phyloP scores from a whole-genome alignment of 2,113 vertebrate genomes.

The Origma solitaria region DNA sequence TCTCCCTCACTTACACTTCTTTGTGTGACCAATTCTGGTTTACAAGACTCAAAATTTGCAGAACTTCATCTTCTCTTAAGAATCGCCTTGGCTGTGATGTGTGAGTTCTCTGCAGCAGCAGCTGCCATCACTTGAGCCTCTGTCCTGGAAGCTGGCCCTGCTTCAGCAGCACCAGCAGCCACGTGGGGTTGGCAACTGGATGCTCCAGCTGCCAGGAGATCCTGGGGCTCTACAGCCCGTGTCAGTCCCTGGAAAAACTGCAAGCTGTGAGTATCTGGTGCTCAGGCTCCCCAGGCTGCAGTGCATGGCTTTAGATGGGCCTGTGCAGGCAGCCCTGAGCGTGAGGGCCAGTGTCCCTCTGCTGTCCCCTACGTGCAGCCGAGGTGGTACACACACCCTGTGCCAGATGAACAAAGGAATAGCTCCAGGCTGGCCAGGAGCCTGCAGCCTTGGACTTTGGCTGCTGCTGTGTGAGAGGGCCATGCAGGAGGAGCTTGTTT shows the following conservation, averaged over 20 bases:
- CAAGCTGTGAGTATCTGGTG: neutral
- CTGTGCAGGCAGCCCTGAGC: neutral
- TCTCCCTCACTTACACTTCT: neutral
- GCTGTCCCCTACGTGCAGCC: neutral
- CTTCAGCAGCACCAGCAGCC: neutral
- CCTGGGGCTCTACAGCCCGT: neutral
- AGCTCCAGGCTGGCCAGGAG: neutral
- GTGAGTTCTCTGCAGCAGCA: neutral
- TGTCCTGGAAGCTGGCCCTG: neutral
- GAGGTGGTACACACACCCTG: neutral
- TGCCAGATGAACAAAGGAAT: neutral
- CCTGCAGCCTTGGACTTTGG: neutral
- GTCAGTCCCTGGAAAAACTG: neutral
- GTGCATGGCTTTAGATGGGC: neutral
- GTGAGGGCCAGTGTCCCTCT: neutral
- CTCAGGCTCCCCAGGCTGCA: neutral
- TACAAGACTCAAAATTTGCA: neutral
- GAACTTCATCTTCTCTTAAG: neutral
- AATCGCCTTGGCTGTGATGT: neutral
- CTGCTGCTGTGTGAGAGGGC: neutral
- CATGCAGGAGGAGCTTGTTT: neutral
- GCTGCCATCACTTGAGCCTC: neutral
- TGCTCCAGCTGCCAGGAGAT: neutral
- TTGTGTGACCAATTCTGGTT: neutral
- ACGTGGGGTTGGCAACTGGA: fast-evolving